Conservation (phyloP, 2,113 vertebrate species). For the Actenoides lindsayi region DNA sequence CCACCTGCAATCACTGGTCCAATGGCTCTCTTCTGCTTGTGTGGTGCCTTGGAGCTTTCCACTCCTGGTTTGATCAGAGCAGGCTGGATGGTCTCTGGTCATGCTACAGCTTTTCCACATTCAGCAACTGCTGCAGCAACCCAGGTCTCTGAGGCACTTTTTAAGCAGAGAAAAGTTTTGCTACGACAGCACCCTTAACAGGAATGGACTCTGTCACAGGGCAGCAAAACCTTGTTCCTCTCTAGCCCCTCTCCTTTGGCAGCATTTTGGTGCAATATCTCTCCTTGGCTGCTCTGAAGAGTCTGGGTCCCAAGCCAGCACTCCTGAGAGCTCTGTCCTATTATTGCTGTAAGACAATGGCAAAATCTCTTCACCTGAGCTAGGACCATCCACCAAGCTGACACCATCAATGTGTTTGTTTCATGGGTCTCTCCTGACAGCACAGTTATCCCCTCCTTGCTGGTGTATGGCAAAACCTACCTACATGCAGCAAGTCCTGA, state of each 20-base stretch:
- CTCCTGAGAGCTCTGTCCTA: fast-evolving
- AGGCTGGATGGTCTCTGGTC: neutral
- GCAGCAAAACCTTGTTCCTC: neutral
- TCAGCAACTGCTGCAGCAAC: neutral
- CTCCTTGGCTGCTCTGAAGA: neutral
- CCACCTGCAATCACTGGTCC: neutral
- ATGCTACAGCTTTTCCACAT: neutral
- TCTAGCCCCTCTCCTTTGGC: neutral
- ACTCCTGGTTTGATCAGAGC: neutral
- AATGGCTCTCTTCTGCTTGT: fast-evolving
- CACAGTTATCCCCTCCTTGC: neutral
- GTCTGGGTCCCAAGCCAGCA: neutral
- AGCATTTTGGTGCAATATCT: neutral
- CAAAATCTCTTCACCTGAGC: neutral
- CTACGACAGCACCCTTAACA: neutral
- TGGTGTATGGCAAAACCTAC: neutral
- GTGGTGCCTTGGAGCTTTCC: neutral
- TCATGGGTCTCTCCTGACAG: neutral
- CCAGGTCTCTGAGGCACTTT: neutral
- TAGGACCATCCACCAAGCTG: neutral
- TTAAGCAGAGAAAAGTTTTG: fast-evolving
- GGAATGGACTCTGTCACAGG: neutral
- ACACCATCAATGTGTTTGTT: neutral
- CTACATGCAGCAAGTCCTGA: fast-evolving
- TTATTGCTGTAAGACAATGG: neutral